Percentiles rank a stretch among this genome's conserved stretches.
These are phyloP conservation scores for Caenorhabditis brenneri DNA, from an alignment of 1,140 invertebrate species.

Conservation along the genomic window DNA sequence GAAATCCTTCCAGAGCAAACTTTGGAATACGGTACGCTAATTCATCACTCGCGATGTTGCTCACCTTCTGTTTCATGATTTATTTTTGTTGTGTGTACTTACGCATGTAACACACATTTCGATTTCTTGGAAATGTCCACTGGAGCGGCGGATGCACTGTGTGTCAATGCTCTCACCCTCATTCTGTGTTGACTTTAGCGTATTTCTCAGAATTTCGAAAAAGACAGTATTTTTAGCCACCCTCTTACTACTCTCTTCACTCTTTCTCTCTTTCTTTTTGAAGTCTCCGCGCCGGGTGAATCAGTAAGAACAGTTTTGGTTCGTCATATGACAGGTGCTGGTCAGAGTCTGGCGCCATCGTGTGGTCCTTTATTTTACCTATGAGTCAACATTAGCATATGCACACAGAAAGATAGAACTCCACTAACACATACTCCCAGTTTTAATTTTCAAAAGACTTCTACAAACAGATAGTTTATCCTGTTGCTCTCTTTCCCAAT, in stretches of 20 bases:
- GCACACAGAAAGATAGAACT: not conserved
- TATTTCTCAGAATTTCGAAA: constrained; percentile 29
- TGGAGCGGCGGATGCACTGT: not conserved
- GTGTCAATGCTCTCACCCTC: constrained; percentile 11
- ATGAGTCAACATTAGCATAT: constrained; percentile 39
- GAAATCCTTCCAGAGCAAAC: not conserved
- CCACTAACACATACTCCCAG: not conserved
- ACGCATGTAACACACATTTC: not conserved
- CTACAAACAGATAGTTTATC: no score
- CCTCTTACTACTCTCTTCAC: no score
- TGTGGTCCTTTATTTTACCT: not conserved
- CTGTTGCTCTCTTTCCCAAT: not conserved
- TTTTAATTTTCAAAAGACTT: not conserved
- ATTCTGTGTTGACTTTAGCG: constrained; percentile 22
- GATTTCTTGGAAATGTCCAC: constrained; percentile 10
- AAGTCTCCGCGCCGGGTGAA: not conserved
- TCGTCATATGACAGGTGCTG: not conserved
- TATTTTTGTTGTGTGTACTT: not conserved
- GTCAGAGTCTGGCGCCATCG: constrained; percentile 4
- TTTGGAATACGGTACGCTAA: not conserved
- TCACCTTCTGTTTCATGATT: not conserved
- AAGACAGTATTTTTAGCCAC: constrained; percentile 25
- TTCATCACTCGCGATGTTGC: not conserved
- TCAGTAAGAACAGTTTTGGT: not conserved
- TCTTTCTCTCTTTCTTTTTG: not conserved